Evolutionary conservation across 2,797 vertebrate genomes (phyloP).

Genomic region (Glyptemys insculpta): DNA sequence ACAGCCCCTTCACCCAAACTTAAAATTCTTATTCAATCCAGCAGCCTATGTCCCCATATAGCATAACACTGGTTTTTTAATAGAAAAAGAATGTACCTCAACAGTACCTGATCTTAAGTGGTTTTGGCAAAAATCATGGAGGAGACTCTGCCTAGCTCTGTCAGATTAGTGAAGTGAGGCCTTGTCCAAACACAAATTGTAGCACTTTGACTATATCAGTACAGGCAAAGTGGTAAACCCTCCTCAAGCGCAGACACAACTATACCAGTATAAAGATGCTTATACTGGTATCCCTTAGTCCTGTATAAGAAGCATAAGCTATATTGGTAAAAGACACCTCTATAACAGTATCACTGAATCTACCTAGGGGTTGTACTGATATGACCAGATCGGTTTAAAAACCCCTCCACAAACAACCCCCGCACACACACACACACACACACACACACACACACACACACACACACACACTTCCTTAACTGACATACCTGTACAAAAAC

Average conservation of each 20-base stretch:
- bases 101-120: neutral
- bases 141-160: neutral
- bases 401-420: too few species aligned
- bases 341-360: neutral
- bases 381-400: neutral
- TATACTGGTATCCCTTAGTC: neutral
- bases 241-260: rapidly evolving
- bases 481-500: neutral
- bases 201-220: neutral
- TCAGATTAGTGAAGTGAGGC: neutral
- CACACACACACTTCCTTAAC: neutral
- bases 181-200: neutral
- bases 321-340: neutral
- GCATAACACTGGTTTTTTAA: neutral
- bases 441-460: rapidly evolving
- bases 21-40: neutral
- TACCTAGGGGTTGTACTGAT: neutral
- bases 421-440: rapidly evolving
- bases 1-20: neutral
- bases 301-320: neutral
- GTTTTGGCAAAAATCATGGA: neutral
- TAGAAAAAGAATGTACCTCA: neutral
- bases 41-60: neutral
- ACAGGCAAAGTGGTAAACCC: neutral
- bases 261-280: rapidly evolving